These are phyloP conservation scores for Peromyscus nudipes DNA, from an alignment of 2,797 vertebrate genomes.

Conservation along the genomic window DNA sequence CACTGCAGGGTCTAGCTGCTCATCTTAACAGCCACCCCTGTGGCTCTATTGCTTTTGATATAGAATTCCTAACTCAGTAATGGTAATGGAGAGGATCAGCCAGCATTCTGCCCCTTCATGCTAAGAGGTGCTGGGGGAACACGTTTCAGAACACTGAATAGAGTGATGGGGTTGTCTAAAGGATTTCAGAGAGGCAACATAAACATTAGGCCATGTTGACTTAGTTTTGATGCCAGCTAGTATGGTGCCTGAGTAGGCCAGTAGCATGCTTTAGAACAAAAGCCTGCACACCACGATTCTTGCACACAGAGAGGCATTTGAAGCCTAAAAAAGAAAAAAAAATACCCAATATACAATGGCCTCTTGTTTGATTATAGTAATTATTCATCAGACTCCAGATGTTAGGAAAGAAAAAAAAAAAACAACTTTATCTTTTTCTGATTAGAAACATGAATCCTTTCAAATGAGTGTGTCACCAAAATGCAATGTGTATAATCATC, in stretches of 20 bases:
- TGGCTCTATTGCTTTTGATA: not conserved
- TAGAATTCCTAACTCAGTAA: not conserved
- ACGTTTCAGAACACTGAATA: not conserved
- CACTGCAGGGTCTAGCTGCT: not conserved
- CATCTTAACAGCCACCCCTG: not conserved
- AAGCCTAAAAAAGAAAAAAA: slow-evolving; percentile 65
- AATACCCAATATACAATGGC: slow-evolving; percentile 75
- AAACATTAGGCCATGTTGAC: slow-evolving; percentile 30
- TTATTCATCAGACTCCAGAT: slow-evolving; percentile 84
- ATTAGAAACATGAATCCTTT: slow-evolving; percentile 84
- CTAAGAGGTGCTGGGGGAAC: fast-evolving
- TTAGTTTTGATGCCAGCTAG: slow-evolving; percentile 49
- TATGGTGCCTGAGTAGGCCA: not conserved
- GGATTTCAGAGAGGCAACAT: slow-evolving; percentile 13
- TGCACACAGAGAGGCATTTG: slow-evolving; percentile 70
- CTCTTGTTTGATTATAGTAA: slow-evolving; percentile 83
- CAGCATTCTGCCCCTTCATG: not conserved
- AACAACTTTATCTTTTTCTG: slow-evolving; percentile 80
- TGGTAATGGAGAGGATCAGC: fast-evolving
- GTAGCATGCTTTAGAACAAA: slow-evolving; percentile 72
- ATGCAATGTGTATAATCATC: slow-evolving; percentile 81
- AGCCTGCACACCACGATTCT: slow-evolving; percentile 13
- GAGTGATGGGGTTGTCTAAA: not conserved
- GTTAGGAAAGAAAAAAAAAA: slow-evolving; percentile 76
- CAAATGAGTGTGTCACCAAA: slow-evolving; percentile 75